Conservation (phyloP, 2,888 invertebrate species). For the Ganaspis brasiliensis region DNA sequence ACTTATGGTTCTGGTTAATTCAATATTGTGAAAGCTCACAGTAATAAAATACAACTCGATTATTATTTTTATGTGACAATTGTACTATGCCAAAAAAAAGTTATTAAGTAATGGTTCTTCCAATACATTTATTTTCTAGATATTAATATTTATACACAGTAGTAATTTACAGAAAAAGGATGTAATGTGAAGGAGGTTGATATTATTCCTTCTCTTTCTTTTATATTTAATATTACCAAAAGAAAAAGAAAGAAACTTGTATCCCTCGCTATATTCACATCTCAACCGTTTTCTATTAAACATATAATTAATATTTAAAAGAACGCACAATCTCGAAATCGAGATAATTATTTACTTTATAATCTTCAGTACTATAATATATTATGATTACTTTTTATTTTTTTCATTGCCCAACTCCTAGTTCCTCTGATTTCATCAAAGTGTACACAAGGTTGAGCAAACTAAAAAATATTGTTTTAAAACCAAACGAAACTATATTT, state of each 20-base stretch:
- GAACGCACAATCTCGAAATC: slow-evolving; percentile 65
- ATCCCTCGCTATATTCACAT: too few species aligned
- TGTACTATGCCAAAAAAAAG: neutral
- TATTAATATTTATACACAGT: slow-evolving; percentile 78
- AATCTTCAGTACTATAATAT: slow-evolving; percentile 51
- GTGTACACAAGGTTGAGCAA: slow-evolving; percentile 44
- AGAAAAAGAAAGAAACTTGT: slow-evolving; percentile 74
- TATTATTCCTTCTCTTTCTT: slow-evolving; percentile 72
- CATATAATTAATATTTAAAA: slow-evolving; percentile 73
- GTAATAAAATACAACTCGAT: too few species aligned
- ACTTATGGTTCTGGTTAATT: too few species aligned
- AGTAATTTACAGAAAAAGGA: slow-evolving; percentile 39
- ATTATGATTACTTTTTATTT: slow-evolving; percentile 28
- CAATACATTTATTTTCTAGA: slow-evolving; percentile 77
- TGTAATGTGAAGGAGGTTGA: slow-evolving; percentile 48
- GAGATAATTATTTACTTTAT: slow-evolving; percentile 42
- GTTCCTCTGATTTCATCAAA: slow-evolving; percentile 52
- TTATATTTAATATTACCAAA: slow-evolving; percentile 75
- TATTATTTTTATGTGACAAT: too few species aligned
- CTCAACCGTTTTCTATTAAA: slow-evolving; percentile 66
- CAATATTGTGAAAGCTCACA: too few species aligned
- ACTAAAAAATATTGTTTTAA: slow-evolving; percentile 49
- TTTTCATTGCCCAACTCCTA: slow-evolving; percentile 49
- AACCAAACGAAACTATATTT: slow-evolving; percentile 47
- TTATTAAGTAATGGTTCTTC: slow-evolving; percentile 43